Conservation (phyloP, 2,113 vertebrate species). For the Lipophrys pholis region DNA sequence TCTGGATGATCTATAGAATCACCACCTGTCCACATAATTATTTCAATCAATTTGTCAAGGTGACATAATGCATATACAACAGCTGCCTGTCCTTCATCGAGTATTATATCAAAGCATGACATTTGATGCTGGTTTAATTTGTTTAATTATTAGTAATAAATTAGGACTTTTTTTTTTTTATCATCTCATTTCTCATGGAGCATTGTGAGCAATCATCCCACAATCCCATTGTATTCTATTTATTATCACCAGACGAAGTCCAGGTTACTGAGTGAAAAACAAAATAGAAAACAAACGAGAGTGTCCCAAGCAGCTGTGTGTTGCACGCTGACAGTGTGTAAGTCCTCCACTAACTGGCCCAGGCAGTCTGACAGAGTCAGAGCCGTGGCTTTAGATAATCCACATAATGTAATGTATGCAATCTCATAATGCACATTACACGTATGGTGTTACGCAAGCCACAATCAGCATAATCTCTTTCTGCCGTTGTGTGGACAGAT, state of each 20-base stretch:
- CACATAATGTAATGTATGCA: slow-evolving; percentile 65
- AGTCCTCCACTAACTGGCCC: slow-evolving; percentile 36
- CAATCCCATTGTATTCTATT: no score
- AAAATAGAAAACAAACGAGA: background rate
- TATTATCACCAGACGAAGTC: background rate
- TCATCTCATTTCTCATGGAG: no score
- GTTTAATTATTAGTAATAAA: background rate
- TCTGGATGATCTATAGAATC: slow-evolving; percentile 1
- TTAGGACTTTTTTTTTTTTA: no score
- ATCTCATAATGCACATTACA: slow-evolving; percentile 64
- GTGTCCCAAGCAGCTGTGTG: slow-evolving; percentile 5
- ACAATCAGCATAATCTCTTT: slow-evolving; percentile 56
- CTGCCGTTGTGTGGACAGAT: slow-evolving; percentile 32
- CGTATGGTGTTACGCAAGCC: slow-evolving; percentile 58
- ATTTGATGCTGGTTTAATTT: background rate
- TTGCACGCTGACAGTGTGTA: slow-evolving; percentile 11
- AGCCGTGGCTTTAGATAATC: slow-evolving; percentile 58
- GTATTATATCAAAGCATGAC: background rate
- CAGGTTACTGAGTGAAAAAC: slow-evolving; percentile 33
- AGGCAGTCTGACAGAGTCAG: slow-evolving; percentile 13
- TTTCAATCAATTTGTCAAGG: background rate
- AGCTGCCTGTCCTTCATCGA: background rate
- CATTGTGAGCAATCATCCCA: no score
- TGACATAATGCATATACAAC: no score
- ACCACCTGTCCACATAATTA: background rate